Evolutionary conservation across 2,113 vertebrate species (phyloP).

Genomic region (Spea multiplicata): DNA sequence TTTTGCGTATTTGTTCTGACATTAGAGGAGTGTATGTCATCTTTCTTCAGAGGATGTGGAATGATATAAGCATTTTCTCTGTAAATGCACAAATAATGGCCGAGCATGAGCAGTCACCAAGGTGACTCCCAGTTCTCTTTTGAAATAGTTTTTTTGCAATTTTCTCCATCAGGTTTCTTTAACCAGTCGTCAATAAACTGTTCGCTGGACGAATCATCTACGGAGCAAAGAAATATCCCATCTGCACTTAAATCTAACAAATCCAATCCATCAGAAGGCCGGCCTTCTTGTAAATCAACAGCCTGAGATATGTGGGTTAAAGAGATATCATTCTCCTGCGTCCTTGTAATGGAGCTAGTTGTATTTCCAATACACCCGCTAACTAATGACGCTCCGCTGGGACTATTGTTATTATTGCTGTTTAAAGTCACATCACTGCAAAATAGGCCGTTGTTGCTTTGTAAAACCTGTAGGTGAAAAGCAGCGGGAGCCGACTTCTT

Average conservation of each 20-base stretch:
- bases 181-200: slow-evolving; percentile 55
- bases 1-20: too few relatives aligned
- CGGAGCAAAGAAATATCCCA: slow-evolving; percentile 27
- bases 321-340: not conserved
- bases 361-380: not conserved
- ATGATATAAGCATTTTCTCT: too few relatives aligned
- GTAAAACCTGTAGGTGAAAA: slow-evolving; percentile 67
- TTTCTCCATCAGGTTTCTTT: slow-evolving; percentile 55
- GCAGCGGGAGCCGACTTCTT: slow-evolving; percentile 71
- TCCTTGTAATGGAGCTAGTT: not conserved
- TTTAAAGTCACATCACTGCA: slow-evolving; percentile 41
- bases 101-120: not conserved
- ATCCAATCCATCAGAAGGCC: slow-evolving; percentile 39
- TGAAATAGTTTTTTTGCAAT: slow-evolving; percentile 28
- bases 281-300: not conserved
- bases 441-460: slow-evolving; percentile 51
- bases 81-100: too few relatives aligned
- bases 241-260: slow-evolving; percentile 44
- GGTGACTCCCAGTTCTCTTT: not conserved
- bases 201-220: not conserved
- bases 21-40: too few relatives aligned
- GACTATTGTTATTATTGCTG: slow-evolving; percentile 30
- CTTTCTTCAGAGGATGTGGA: too few relatives aligned
- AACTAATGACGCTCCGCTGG: not conserved
- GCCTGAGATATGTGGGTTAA: not conserved